phyloP scores from a whole-genome alignment of 2,113 vertebrate genomes.

The Pontoporia blainvillei region DNA sequence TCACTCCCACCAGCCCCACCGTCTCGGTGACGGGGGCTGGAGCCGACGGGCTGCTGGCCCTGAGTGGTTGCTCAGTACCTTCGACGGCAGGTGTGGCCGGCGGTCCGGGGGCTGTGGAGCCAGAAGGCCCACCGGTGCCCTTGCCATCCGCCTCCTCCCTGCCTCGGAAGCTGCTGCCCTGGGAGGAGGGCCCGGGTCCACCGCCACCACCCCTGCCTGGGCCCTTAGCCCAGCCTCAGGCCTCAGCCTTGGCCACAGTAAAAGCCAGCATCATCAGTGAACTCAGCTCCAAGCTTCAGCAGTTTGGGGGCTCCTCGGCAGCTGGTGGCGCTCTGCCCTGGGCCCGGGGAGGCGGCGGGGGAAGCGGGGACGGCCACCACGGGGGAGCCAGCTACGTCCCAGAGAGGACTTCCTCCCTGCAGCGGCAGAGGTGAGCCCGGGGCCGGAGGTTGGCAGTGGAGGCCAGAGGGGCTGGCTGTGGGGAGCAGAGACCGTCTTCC shows the following conservation, averaged over 20 bases:
- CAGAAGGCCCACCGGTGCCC: slow-evolving; percentile 66
- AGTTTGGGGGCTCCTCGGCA: slow-evolving; percentile 85
- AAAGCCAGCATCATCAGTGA: slow-evolving; percentile 94
- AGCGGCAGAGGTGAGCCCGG: slow-evolving; percentile 77
- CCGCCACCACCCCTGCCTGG: slow-evolving; percentile 68
- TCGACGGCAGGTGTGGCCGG: slow-evolving; percentile 52
- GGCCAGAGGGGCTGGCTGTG: background rate
- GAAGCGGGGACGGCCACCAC: slow-evolving; percentile 64
- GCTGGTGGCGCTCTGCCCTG: slow-evolving; percentile 79
- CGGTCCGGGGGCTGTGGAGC: slow-evolving; percentile 32
- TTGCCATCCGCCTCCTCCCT: slow-evolving; percentile 49
- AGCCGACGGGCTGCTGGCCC: slow-evolving; percentile 76
- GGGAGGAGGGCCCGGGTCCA: slow-evolving; percentile 77
- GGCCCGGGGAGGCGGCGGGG: slow-evolving; percentile 82
- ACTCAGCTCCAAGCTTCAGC: slow-evolving; percentile 93
- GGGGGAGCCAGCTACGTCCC: slow-evolving; percentile 70
- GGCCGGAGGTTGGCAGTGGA: background rate
- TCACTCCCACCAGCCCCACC: slow-evolving; percentile 79
- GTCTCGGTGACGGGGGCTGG: slow-evolving; percentile 76
- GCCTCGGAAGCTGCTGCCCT: slow-evolving; percentile 75
- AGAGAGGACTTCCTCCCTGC: slow-evolving; percentile 77
- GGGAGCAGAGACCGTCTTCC: background rate
- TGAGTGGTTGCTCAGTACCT: slow-evolving; percentile 66
- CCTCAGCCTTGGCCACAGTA: slow-evolving; percentile 84
- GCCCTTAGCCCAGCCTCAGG: slow-evolving; percentile 72